These are phyloP conservation scores for Tolypeutes matacus DNA, from an alignment of 2,797 vertebrate genomes.

Conservation along the genomic window DNA sequence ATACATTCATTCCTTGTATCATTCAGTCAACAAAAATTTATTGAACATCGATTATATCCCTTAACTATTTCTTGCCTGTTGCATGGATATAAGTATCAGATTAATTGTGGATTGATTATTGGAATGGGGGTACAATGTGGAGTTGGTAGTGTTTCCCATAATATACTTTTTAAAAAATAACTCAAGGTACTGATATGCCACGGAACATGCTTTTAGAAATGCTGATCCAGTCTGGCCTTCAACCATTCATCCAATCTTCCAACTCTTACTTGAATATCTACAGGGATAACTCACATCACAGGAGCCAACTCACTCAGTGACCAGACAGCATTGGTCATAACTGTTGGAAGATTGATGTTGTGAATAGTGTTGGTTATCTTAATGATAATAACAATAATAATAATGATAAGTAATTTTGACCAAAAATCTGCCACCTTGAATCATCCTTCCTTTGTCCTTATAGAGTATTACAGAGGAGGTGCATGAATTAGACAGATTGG, in stretches of 20 bases:
- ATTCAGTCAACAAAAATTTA: not conserved
- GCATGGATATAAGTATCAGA: not conserved
- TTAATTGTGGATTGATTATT: not conserved
- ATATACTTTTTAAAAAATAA: not conserved
- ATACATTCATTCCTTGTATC: not conserved
- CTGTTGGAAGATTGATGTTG: not conserved
- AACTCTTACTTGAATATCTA: not conserved
- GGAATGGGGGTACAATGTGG: not conserved
- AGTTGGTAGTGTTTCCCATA: not conserved
- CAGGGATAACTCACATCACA: not conserved
- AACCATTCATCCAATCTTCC: not conserved
- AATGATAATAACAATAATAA: not conserved
- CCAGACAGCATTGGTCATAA: not conserved
- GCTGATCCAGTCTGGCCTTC: not conserved
- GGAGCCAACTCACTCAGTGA: not conserved
- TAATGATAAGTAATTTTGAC: not conserved
- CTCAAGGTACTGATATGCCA: not conserved
- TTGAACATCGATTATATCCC: not conserved
- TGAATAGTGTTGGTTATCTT: not conserved
- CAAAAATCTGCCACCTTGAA: not conserved
- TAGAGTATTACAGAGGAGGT: not conserved
- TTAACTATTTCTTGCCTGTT: conserved; percentile 7
- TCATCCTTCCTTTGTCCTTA: not conserved
- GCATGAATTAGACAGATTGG: not conserved
- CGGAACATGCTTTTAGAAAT: not conserved